These are phyloP conservation scores for Chrysomallon squamiferum DNA, from an alignment of 1,140 invertebrate genomes.

Conservation along the genomic window DNA sequence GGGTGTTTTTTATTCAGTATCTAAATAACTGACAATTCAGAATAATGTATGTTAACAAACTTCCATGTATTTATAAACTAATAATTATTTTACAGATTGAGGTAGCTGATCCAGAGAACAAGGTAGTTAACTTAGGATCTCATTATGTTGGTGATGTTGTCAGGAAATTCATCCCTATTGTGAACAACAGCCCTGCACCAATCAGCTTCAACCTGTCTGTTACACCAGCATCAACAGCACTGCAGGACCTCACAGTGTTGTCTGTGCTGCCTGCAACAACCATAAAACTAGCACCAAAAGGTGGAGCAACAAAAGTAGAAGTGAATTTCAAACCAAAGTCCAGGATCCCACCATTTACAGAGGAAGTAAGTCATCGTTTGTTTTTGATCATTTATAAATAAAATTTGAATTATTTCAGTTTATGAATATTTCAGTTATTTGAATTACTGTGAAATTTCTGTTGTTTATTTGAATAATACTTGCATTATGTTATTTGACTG, in stretches of 20 bases:
- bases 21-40: too few species aligned
- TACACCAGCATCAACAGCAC: slow-evolving; percentile 43
- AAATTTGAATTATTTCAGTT: too few species aligned
- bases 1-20: too few species aligned
- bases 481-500: too few species aligned
- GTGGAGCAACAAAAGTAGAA: slow-evolving; percentile 54
- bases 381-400: too few species aligned
- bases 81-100: slow-evolving; percentile 50
- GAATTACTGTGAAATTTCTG: too few species aligned
- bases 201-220: slow-evolving; percentile 57
- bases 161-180: slow-evolving; percentile 55
- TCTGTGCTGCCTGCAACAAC: slow-evolving; percentile 39
- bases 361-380: slow-evolving; percentile 45
- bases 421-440: too few species aligned
- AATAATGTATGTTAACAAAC: too few species aligned
- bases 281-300: slow-evolving; percentile 53
- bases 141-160: slow-evolving; percentile 51
- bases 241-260: slow-evolving; percentile 46
- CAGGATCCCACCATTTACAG: slow-evolving; percentile 59
- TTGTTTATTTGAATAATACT: too few species aligned
- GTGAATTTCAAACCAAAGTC: slow-evolving; percentile 51
- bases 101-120: slow-evolving; percentile 56
- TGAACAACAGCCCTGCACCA: slow-evolving; percentile 60
- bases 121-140: slow-evolving; percentile 57
- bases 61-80: too few species aligned